Conservation (phyloP, 1,140 invertebrate species). For the Drosophila fuyamai region DNA sequence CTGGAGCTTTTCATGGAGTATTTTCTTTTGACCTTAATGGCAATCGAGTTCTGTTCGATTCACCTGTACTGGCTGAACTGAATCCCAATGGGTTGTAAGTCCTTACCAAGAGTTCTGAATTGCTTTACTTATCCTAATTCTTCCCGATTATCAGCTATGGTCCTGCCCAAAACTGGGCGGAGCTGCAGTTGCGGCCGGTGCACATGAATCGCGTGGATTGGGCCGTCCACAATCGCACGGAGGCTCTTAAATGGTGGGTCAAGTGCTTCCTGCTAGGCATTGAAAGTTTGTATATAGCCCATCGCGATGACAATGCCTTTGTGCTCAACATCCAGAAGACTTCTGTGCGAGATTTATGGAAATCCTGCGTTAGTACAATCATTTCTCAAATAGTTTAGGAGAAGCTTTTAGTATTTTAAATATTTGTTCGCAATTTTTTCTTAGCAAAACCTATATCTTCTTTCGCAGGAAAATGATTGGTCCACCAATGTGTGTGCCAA, state of each 20-base stretch:
- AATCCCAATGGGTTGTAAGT: conserved; percentile 15
- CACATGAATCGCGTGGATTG: conserved; percentile 54
- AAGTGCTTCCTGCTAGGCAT: conserved; percentile 49
- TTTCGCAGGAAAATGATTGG: conserved; percentile 38
- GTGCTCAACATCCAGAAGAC: conserved; percentile 28
- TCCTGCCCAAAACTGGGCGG: conserved; percentile 5
- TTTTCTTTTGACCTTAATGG: conserved; percentile 32
- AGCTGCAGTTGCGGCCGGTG: conserved; percentile 41
- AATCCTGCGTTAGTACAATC: conserved; percentile 37
- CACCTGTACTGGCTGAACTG: conserved; percentile 45
- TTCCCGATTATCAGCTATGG: conserved; percentile 3
- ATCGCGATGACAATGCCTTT: conserved; percentile 19
- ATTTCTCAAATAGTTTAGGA: too few relatives aligned
- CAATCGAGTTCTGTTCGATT: conserved; percentile 33
- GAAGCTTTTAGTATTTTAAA: too few relatives aligned
- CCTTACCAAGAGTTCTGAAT: too few relatives aligned
- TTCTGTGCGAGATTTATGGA: conserved; percentile 18
- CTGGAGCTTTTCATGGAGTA: conserved; percentile 27
- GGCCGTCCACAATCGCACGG: conserved; percentile 23
- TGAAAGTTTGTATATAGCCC: conserved; percentile 37
- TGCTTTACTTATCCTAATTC: not conserved
- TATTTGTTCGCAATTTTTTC: too few relatives aligned
- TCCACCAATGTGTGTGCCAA: conserved; percentile 26
- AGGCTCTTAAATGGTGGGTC: conserved; percentile 55
- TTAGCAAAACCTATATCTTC: not conserved